Percentiles rank a stretch among this genome's conserved stretches.
Conservation (phyloP, 2,113 vertebrate genomes). For the Laticauda laticaudata region DNA sequence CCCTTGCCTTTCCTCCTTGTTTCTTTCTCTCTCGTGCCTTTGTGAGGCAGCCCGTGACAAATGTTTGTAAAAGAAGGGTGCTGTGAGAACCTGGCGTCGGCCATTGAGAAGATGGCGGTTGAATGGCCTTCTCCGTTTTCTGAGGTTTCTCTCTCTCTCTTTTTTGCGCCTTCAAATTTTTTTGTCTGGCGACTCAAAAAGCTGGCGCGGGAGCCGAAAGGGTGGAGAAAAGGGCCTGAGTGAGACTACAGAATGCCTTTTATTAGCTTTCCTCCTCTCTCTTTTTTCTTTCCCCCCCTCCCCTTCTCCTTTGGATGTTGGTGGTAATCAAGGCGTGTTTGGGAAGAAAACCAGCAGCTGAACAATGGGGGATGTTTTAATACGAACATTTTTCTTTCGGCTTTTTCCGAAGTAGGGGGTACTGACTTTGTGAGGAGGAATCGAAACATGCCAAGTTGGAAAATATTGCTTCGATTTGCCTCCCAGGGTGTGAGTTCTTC, state of each 20-base stretch:
- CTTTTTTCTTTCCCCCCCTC: neutral
- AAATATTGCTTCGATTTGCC: neutral
- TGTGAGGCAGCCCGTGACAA: slow-evolving; percentile 60
- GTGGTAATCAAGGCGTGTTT: neutral
- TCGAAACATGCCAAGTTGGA: neutral
- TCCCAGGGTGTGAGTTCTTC: neutral
- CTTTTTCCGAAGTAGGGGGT: slow-evolving; percentile 5
- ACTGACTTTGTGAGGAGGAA: slow-evolving; percentile 9
- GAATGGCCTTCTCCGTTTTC: slow-evolving; percentile 28
- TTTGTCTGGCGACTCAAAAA: neutral
- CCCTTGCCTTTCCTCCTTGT: slow-evolving; percentile 59
- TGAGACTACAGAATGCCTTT: neutral
- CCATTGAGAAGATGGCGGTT: slow-evolving; percentile 51
- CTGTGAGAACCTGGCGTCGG: slow-evolving; percentile 67
- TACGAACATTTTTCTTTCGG: neutral
- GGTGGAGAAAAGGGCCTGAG: neutral
- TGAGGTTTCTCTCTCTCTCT: neutral
- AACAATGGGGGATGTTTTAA: neutral
- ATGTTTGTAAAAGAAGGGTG: slow-evolving; percentile 66
- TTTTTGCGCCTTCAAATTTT: neutral
- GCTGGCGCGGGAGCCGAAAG: neutral
- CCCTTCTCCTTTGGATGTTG: neutral
- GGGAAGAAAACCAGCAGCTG: neutral
- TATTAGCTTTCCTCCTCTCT: neutral
- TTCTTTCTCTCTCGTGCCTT: slow-evolving; percentile 60